Evolutionary conservation across 1,140 invertebrate species (phyloP).

Genomic region (Magallana ariakensis): DNA sequence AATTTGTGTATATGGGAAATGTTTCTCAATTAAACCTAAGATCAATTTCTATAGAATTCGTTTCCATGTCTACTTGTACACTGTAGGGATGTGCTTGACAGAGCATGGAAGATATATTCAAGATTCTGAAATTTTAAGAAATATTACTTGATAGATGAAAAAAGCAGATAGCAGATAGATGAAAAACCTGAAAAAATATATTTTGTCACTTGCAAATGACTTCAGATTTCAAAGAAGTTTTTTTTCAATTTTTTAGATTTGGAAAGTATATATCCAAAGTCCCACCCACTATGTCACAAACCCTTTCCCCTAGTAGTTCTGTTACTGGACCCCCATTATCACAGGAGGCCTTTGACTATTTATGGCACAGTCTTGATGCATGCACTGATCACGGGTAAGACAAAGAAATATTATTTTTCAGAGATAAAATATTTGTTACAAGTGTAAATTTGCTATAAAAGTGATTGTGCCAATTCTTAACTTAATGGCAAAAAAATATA

Average conservation of each 20-base stretch:
- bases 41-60: slow-evolving; percentile 34
- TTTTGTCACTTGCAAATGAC: too few species aligned
- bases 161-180: background rate
- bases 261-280: slow-evolving; percentile 55
- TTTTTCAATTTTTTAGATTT: slow-evolving; percentile 52
- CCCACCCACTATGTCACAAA: slow-evolving; percentile 51
- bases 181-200: too few species aligned
- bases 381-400: slow-evolving; percentile 69
- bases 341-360: slow-evolving; percentile 75
- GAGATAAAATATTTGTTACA: background rate
- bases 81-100: slow-evolving; percentile 8
- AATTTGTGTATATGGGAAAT: background rate
- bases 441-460: background rate
- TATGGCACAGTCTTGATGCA: slow-evolving; percentile 71
- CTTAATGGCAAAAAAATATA: background rate
- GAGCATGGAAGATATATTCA: background rate
- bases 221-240: too few species aligned
- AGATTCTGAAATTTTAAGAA: background rate
- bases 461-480: too few species aligned
- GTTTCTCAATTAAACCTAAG: background rate
- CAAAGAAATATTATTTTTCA: background rate
- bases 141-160: background rate
- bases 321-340: slow-evolving; percentile 68
- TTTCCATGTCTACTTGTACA: slow-evolving; percentile 25
- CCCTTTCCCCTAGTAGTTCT: slow-evolving; percentile 52